Conservation (phyloP, 2,888 invertebrate species). For the Lymantria dispar region DNA sequence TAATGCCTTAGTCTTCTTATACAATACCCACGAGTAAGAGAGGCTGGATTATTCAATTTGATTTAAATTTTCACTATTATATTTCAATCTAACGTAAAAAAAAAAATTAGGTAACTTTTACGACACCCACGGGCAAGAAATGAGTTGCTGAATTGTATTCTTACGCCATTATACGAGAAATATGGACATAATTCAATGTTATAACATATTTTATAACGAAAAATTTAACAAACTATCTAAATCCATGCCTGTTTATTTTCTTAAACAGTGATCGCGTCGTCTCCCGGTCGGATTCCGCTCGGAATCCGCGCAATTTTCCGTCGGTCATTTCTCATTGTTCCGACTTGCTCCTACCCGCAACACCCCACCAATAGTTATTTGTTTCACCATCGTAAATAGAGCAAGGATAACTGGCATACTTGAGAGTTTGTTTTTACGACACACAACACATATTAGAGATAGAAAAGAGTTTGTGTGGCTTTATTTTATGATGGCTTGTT, state of each 20-base stretch:
- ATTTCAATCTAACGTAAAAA: too few species aligned
- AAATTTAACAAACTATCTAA: constrained; percentile 6
- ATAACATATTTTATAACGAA: too few species aligned
- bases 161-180: too few species aligned
- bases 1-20: too few species aligned
- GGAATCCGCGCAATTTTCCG: constrained; percentile 77
- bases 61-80: too few species aligned
- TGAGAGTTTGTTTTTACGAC: constrained; percentile 56
- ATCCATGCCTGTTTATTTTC: constrained; percentile 48
- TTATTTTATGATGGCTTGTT: constrained; percentile 38
- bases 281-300: constrained; percentile 56
- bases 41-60: too few species aligned
- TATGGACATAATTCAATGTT: too few species aligned
- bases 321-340: constrained; percentile 81
- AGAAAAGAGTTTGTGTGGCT: constrained; percentile 30
- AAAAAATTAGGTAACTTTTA: too few species aligned
- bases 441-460: constrained; percentile 23
- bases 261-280: constrained; percentile 52
- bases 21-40: too few species aligned
- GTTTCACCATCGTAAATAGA: constrained; percentile 56
- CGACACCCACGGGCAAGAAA: too few species aligned
- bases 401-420: constrained; percentile 38
- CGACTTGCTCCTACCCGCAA: constrained; percentile 40
- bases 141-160: too few species aligned
- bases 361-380: constrained; percentile 55